phyloP scores from a whole-genome alignment of 2,888 invertebrate genomes.

The Cephus pulcher region DNA sequence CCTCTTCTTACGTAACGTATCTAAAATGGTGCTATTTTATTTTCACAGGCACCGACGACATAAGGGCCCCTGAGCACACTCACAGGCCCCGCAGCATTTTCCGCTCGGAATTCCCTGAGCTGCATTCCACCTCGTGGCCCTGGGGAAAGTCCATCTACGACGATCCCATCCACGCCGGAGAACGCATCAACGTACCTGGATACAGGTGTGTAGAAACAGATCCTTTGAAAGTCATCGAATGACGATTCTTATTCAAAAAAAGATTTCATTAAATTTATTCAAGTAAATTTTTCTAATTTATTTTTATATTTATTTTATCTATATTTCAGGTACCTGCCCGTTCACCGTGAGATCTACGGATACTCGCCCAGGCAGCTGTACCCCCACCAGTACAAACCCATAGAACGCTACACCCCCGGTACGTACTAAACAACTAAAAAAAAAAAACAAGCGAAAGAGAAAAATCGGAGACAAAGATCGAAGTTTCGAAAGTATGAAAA shows the following conservation, averaged over 20 bases:
- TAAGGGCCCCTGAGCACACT: slow-evolving; percentile 84
- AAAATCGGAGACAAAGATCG: slow-evolving; percentile 16
- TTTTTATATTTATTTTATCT: background rate
- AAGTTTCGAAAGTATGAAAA: slow-evolving; percentile 21
- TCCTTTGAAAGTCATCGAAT: background rate
- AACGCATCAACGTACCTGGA: slow-evolving; percentile 88
- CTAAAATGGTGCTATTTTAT: background rate
- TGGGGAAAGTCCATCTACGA: slow-evolving; percentile 89
- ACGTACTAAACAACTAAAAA: slow-evolving; percentile 69
- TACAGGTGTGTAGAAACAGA: slow-evolving; percentile 71
- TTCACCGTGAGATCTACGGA: slow-evolving; percentile 90
- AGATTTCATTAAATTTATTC: background rate
- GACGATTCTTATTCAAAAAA: background rate
- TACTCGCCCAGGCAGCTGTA: slow-evolving; percentile 90
- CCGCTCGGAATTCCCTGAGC: slow-evolving; percentile 82
- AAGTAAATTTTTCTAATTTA: background rate
- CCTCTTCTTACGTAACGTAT: background rate
- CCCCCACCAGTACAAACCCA: slow-evolving; percentile 83
- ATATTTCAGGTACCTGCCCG: slow-evolving; percentile 77
- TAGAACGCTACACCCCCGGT: slow-evolving; percentile 88
- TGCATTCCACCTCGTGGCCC: slow-evolving; percentile 78
- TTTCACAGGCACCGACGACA: slow-evolving; percentile 85
- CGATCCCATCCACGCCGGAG: slow-evolving; percentile 82
- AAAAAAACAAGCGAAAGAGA: slow-evolving; percentile 22
- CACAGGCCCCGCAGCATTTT: slow-evolving; percentile 75